Conservation (phyloP, 2,113 vertebrate species). For the Notarius lentiginosus region DNA sequence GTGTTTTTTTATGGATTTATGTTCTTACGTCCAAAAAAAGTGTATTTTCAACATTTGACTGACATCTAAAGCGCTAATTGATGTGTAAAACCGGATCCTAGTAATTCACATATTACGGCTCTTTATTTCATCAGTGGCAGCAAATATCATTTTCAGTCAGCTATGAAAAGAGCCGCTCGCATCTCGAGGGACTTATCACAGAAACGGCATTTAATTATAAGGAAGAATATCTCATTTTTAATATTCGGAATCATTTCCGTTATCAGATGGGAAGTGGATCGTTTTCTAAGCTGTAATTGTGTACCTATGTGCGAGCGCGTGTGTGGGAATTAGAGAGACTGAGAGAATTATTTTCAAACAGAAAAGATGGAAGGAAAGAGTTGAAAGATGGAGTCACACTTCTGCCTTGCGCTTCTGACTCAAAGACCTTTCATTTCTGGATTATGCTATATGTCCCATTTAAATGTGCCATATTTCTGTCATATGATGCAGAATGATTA, state of each 20-base stretch:
- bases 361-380: conserved; percentile 11
- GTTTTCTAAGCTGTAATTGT: conserved; percentile 45
- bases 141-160: conserved; percentile 58
- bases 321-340: neutral
- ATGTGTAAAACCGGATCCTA: conserved; percentile 56
- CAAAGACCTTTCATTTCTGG: conserved; percentile 10
- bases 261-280: conserved; percentile 57
- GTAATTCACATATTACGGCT: conserved; percentile 56
- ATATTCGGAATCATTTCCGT: conserved; percentile 60
- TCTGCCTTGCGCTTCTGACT: neutral
- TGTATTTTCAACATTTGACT: neutral
- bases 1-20: neutral
- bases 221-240: conserved; percentile 62
- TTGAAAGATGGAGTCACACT: conserved; percentile 20
- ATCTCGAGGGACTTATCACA: conserved; percentile 60
- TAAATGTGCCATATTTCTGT: neutral
- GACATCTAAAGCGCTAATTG: conserved; percentile 50
- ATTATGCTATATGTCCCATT: neutral
- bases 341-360: conserved; percentile 31
- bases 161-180: conserved; percentile 55
- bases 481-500: conserved; percentile 2
- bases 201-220: conserved; percentile 64
- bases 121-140: conserved; percentile 54
- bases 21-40: neutral
- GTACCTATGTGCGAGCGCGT: conserved; percentile 15